Conservation (phyloP, 35 echinoderm and acorn worm genomes). For the Lytechinus pictus region DNA sequence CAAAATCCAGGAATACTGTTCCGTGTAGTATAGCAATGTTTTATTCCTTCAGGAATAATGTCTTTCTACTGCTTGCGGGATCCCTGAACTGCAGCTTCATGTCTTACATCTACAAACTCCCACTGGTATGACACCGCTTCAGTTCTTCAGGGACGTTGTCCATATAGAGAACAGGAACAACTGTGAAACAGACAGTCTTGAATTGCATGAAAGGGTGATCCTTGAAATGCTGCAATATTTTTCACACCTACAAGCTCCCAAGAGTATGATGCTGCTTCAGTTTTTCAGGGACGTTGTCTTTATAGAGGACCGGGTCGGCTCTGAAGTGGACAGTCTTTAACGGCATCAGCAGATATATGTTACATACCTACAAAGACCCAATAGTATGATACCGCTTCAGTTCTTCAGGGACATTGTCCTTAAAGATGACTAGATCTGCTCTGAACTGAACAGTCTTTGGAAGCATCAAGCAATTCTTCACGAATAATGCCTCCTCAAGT, state of each 20-base stretch:
- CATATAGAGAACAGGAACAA: not conserved
- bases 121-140: constrained; percentile 73
- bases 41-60: not conserved
- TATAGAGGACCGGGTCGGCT: constrained; percentile 11
- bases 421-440: constrained; percentile 81
- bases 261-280: constrained; percentile 81
- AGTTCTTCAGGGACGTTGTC: constrained; percentile 66
- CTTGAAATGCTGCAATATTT: no score
- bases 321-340: no score
- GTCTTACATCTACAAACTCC: no score
- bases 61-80: not conserved
- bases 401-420: constrained; percentile 61
- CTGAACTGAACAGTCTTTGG: constrained; percentile 85
- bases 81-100: no score
- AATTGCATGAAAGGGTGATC: no score
- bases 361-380: not conserved
- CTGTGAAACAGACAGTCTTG: no score
- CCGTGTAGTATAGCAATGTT: no score
- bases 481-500: no score
- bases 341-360: not conserved
- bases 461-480: constrained; percentile 75
- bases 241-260: constrained; percentile 75
- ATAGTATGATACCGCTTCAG: not conserved
- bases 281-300: constrained; percentile 83
- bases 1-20: no score